Base-by-base conservation (phyloP, 1,140 invertebrate species). In the Ceratosolen fusciceps region DNA sequence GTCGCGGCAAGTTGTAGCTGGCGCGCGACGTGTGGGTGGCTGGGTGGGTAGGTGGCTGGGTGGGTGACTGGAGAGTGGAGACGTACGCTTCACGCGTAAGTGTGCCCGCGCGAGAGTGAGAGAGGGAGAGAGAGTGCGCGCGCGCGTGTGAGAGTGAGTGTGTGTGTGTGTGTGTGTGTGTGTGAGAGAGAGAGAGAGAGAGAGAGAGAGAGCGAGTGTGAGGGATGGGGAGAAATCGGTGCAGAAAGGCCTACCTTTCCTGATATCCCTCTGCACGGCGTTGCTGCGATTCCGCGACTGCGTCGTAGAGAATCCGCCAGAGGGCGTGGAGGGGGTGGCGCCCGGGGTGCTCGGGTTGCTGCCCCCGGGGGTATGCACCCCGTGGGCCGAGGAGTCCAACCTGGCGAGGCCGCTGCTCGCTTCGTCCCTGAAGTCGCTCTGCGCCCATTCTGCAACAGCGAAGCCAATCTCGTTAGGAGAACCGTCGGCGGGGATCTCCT, bases 341-440 rank as follows among this genome's bases (percentile, higher is more conserved):
- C 85, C 93, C 89, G 87, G 92, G 90, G 87, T 94, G 92, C 86
- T 94, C 88, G 83, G 93, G 92, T 88, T 90, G 83, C 89, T 90
- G 47, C 88, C 89, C 70, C 88, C 87, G 72, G 89, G 87, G 29
- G 89, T 90, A 76, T 90, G 88, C 73, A 84, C 83, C 56, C 87
- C 87, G 71, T 90, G 89, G 77, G 85, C 86, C 54, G 87, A 82
- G 8, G 85, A 85, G 79, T 90, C 88, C 52, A 90, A 83, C 81
- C 89, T 86, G 19, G 87, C 85, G 26, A 90, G 79, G 65, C 86
- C 85, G 54, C 92, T 93, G 87, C 95, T 95, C 80, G 93, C 92
- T 83, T 92, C 94, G 87, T 96, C 95, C 82, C 95, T 92, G 89
- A 96, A 96, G 91, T 96, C 95, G 79, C 94, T 94, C 89, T 96